Conservation (phyloP, 53 echinoderm and acorn worm species). For the Henricia sp. region DNA sequence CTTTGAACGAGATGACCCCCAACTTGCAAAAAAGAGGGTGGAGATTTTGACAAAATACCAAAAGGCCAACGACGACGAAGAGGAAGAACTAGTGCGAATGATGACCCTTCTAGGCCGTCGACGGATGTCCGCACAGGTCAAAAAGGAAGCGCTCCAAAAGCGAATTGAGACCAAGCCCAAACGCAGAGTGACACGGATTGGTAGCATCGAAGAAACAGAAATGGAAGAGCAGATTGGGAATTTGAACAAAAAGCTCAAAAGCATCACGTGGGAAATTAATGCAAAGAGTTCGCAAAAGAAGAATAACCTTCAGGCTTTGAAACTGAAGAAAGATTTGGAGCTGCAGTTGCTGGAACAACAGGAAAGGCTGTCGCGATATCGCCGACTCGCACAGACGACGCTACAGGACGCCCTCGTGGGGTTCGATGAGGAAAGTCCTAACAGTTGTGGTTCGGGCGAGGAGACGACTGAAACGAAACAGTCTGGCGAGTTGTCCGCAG, state of each 20-base stretch:
- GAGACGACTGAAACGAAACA: background rate
- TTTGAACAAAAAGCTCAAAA: conserved; percentile 21
- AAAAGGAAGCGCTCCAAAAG: conserved; percentile 1
- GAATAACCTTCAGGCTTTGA: conserved; percentile 39
- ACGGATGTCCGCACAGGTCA: conserved; percentile 73
- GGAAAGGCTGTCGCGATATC: conserved; percentile 65
- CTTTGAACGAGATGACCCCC: background rate
- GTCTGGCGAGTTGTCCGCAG: background rate
- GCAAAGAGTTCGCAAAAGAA: conserved; percentile 58
- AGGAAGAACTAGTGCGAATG: conserved; percentile 55
- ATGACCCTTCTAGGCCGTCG: conserved; percentile 73
- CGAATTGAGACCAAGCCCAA: background rate
- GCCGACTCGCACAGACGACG: conserved; percentile 58
- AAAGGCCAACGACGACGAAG: conserved; percentile 71
- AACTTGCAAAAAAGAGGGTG: conserved; percentile 45
- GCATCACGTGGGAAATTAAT: conserved; percentile 61
- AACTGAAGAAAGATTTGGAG: conserved; percentile 67
- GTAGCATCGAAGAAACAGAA: conserved; percentile 55
- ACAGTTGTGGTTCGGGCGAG: background rate
- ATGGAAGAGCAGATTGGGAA: conserved; percentile 66
- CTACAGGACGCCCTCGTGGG: conserved; percentile 36
- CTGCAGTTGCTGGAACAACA: conserved; percentile 75
- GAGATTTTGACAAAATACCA: conserved; percentile 65
- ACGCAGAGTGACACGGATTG: conserved; percentile 16
- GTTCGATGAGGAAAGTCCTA: conserved; percentile 22